Evolutionary conservation across 2,113 vertebrate species (phyloP), one percentile per base, ranked within the genome.

Genomic region (Addax nasomaculatus): DNA sequence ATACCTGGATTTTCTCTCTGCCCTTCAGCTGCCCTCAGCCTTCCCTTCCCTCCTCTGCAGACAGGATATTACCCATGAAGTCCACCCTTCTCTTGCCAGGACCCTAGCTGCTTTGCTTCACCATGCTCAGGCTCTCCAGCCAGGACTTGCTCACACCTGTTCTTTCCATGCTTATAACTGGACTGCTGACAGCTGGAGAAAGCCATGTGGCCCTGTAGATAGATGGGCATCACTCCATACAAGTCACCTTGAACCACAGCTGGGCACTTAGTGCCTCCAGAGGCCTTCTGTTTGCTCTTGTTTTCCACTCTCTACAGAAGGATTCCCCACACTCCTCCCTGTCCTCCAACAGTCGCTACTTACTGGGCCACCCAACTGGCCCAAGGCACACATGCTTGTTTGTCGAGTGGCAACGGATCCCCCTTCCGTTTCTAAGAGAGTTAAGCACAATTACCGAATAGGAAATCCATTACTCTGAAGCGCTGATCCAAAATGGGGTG

Each of bases 351-450:
- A 19, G 23, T 58, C 79, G 39, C 27, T 23, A 14, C 25, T 60
- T 30, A 43, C 49, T 17, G 19, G 19, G 12, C 4, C 15, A 3
- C 5, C n/a, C 4, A 33, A 55, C n/a, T 12, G 1, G 27, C 39
- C 55, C 11, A 13, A 4, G 83, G 23, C 49, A 29, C 12, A 55
- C 53, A 19, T 0, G 9, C 4, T 67, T 0, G 5, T 7, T 53
- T 5, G 1, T 3, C 0, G 12, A 29, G 13, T 2, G 60, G 70
- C 11, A 80, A 10, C 13, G 13, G 21, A 16, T 53, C 5, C 15
- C 53, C 15, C 39, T 15, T 8, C 30, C 47, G 39, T 25, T 93
- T 60, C 78, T 70, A 29, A 93, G 84, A 83, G 39, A 78, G 49
- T 6, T 19, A 45, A 33, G 21, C 3, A 17, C 10, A 58, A 27